Base-by-base conservation (phyloP, 1,140 invertebrate species). In the Papilio polyxenes region DNA sequence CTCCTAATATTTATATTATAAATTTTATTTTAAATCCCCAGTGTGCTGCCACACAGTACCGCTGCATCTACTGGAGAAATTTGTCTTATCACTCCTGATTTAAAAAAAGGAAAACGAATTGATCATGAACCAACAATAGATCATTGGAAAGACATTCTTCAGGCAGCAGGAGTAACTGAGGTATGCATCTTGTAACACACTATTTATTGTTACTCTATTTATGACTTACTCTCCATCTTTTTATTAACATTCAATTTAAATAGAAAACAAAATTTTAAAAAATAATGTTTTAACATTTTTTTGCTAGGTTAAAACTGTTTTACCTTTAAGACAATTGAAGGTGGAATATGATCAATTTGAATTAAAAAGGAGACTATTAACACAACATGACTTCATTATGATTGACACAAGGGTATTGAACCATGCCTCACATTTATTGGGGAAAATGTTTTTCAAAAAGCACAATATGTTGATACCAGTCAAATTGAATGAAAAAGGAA, bases 331-430 rank as follows among this genome's bases (percentile, higher is more conserved):
- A 86, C 95, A 96, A 87, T 85, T 97, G 2, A 95, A 95, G 89
- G 95, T 95, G 3, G 96, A 97, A 90, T 96, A 96, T 91, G 95
- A 96, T 85, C 96, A 96, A 56, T 96, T 93, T 92, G 96, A 97
- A 91, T 88, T 96, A 87, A 96, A 95, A 88, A 92, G 95, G 37
- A 95, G 96, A 84, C 89, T 97, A 1, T 87, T 96, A 7, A 95
- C 94, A 31, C 95, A 95, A 81, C 96, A 96, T 88, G 96, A 97
- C 87, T 91, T 95, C 51, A 96, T 96, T 82, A 93, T 97, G 81
- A 95, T 95, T 7, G 96, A 97, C 88, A 96, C 95, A 51, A 94
- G 94, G 90, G 95, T 97, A 10, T 87, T 95, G 75, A 96, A 95
- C 23, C 95, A 96, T 84, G 90, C 96, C 5, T 94, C 95, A 17